Base-by-base conservation (phyloP, 1,140 invertebrate genomes). In the Danaus plexippus region DNA sequence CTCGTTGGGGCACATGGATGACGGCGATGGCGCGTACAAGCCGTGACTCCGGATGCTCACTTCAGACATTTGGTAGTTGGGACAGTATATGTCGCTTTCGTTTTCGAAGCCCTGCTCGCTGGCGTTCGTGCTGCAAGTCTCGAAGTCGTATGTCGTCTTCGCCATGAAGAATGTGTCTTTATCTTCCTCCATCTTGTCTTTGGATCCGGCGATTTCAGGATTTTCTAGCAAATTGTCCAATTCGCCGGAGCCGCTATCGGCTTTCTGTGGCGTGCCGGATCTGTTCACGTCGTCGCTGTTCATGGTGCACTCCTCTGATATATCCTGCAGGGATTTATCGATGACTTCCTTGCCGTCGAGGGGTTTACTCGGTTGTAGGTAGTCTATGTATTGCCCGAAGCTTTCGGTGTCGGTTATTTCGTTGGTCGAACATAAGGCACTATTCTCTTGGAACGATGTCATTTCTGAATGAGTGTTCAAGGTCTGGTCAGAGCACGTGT, bases 1-100 rank as follows among this genome's bases (percentile, higher is more conserved):
- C 63, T 89, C 82, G 71, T 88, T 82, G 47, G 88, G 80, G 75
- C 89, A 87, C 75, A 88, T 85, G 1, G 84, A 85, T 0, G 85
- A 81, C 2, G 89, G 87, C 40, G 89, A 89, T 8, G 89, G 89
- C 0, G 89, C 89, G 70, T 90, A 90, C 22, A 90, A 59, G 0
- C 89, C 89, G 57, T 90, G 89, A 60, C 89, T 90, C 41, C 89
- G 79, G 61, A 90, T 90, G 64, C 89, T 90, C 0, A 90, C 88
- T 84, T 90, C 89, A 1, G 89, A 90, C 80, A 90, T 88, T 75
- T 90, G 89, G 63, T 90, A 90, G 61, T 90, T 90, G 3, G 87
- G 86, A 45, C 85, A 88, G 52, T 88, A 88, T 6, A 90, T 88
- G 71, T 90, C 89, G 68, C 89, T 90, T 70, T 90, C 89, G 61